Evolutionary conservation across 2,797 vertebrate species (phyloP).

Genomic region (Neomorphus geoffroyi): DNA sequence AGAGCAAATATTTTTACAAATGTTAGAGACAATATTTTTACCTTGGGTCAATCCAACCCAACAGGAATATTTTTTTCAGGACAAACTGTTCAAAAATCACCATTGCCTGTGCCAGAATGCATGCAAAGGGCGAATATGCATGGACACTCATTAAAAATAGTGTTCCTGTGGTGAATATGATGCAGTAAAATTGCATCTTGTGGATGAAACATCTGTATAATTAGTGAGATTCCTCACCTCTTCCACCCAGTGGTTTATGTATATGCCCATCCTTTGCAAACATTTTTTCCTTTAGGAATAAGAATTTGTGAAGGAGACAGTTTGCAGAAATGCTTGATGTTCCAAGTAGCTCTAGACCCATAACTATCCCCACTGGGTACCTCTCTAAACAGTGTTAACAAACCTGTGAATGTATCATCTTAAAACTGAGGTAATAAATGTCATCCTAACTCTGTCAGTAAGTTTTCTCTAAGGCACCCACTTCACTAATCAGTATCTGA

Average conservation of each 20-base stretch:
- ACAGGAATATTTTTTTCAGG: conserved; percentile 60
- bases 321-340: neutral
- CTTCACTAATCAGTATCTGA: neutral
- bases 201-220: conserved; percentile 38
- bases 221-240: conserved; percentile 33
- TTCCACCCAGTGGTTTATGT: neutral
- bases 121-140: conserved; percentile 33
- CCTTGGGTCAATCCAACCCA: conserved; percentile 64
- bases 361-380: neutral
- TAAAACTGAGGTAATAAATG: neutral
- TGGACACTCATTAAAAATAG: neutral
- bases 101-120: conserved; percentile 43
- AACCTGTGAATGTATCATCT: neutral
- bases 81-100: conserved; percentile 34
- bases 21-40: conserved; percentile 62
- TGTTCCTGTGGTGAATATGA: conserved; percentile 22
- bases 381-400: neutral
- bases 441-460: neutral
- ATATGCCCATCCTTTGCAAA: neutral
- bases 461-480: neutral
- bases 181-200: conserved; percentile 14
- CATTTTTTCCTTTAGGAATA: neutral
- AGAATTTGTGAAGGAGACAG: neutral
- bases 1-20: conserved; percentile 68
- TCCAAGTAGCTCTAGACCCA: neutral